Evolutionary conservation across 2,888 invertebrate genomes (phyloP).

Genomic region (Cheilosia pagana): DNA sequence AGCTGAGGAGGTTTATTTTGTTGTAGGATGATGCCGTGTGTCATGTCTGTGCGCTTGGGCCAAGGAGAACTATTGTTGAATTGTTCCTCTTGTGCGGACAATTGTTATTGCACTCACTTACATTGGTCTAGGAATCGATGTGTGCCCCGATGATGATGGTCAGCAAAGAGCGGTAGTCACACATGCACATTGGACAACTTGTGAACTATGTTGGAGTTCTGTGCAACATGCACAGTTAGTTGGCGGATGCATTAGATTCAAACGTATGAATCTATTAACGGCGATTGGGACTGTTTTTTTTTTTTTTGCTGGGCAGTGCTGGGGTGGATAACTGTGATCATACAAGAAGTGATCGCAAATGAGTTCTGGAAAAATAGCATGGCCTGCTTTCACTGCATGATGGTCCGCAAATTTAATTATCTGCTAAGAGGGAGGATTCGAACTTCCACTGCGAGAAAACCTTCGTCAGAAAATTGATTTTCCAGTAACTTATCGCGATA

Average conservation of each 20-base stretch:
- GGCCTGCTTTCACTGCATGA: too few species aligned
- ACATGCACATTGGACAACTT: constrained; percentile 39
- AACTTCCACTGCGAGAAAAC: too few species aligned
- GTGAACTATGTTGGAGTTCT: constrained; percentile 49
- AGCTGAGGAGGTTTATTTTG: constrained; percentile 42
- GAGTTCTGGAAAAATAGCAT: not conserved
- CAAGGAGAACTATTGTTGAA: constrained; percentile 48
- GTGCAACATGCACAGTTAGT: constrained; percentile 60
- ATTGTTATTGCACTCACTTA: constrained; percentile 50
- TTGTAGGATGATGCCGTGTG: constrained; percentile 48
- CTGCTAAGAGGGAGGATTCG: too few species aligned
- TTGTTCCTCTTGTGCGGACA: constrained; percentile 42
- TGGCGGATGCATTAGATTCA: constrained; percentile 29
- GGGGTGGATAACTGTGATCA: constrained; percentile 39
- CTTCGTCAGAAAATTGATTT: too few species aligned
- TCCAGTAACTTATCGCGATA: too few species aligned
- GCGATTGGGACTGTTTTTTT: constrained; percentile 38
- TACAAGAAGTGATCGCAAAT: constrained; percentile 60
- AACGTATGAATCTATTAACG: constrained; percentile 49
- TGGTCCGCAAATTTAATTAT: too few species aligned
- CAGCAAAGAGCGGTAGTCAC: constrained; percentile 26
- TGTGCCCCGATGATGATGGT: constrained; percentile 35
- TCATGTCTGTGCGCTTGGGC: constrained; percentile 37
- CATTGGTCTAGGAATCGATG: constrained; percentile 45
- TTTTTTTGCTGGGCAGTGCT: constrained; percentile 6